Percentiles rank a stretch among this genome's conserved stretches.
These are phyloP conservation scores for Sebastes melanostomus DNA, from an alignment of 2,797 vertebrate species.

Conservation along the genomic window DNA sequence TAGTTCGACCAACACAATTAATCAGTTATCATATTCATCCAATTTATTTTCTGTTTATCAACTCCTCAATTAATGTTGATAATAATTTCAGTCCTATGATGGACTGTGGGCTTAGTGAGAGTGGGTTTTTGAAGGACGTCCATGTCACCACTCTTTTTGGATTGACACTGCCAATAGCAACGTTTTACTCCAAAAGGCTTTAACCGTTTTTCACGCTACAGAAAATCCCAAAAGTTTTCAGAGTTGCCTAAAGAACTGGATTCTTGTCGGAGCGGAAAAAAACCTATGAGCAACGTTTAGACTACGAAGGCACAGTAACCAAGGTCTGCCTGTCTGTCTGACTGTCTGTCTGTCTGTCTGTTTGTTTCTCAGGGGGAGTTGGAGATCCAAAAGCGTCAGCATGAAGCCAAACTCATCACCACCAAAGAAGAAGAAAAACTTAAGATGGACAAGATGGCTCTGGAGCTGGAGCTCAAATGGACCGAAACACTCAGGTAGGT, in stretches of 20 bases:
- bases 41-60: not conserved
- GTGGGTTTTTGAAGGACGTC: not conserved
- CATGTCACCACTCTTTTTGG: not conserved
- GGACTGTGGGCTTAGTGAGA: not conserved
- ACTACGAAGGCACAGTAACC: not conserved
- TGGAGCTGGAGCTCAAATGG: constrained; percentile 97
- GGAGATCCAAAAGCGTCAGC: constrained; percentile 91
- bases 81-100: not conserved
- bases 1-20: not conserved
- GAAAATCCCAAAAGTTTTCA: constrained; percentile 10
- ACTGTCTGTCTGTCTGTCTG: constrained; percentile 2
- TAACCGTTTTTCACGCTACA: constrained; percentile 5
- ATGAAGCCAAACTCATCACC: constrained; percentile 88
- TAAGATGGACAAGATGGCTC: constrained; percentile 94
- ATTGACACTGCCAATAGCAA: not conserved
- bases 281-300: not conserved
- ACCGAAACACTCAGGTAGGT: constrained; percentile 93
- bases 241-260: not conserved
- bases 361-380: constrained; percentile 85
- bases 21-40: not conserved
- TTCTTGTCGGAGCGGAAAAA: not conserved
- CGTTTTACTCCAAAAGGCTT: not conserved
- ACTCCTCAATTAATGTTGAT: not conserved
- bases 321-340: not conserved
- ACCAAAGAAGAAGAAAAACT: constrained; percentile 94